phyloP scores from a whole-genome alignment of 2,113 vertebrate genomes.

The Cinclus mexicanus region DNA sequence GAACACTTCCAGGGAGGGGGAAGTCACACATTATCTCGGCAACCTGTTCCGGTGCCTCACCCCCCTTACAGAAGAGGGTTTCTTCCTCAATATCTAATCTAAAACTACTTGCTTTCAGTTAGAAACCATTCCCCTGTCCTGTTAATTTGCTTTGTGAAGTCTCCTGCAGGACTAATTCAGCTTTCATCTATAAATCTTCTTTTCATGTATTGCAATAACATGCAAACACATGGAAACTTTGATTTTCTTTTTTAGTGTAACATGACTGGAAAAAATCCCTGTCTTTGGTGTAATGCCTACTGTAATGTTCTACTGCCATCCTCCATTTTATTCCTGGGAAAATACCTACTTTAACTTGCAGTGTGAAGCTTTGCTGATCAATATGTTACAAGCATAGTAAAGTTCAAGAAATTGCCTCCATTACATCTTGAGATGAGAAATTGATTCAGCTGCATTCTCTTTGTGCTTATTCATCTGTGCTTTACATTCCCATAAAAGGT shows the following conservation, averaged over 20 bases:
- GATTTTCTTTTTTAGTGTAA: neutral
- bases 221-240: neutral
- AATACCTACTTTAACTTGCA: conserved; percentile 5
- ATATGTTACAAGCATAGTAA: conserved; percentile 45
- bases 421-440: conserved; percentile 62
- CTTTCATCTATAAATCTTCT: neutral
- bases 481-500: conserved; percentile 52
- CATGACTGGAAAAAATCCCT: neutral
- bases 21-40: neutral
- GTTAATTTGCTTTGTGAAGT: neutral
- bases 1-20: neutral
- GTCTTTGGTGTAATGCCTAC: neutral
- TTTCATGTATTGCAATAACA: rapidly evolving
- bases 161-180: neutral
- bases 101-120: neutral
- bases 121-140: neutral
- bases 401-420: conserved; percentile 58
- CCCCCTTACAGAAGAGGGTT: neutral
- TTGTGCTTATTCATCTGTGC: conserved; percentile 26
- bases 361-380: conserved; percentile 30
- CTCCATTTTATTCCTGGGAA: conserved; percentile 1
- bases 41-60: neutral
- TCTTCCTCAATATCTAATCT: neutral
- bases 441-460: conserved; percentile 57
- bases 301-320: neutral